Conservation (phyloP, 2,888 invertebrate species). For the Trichopria drosophilae region DNA sequence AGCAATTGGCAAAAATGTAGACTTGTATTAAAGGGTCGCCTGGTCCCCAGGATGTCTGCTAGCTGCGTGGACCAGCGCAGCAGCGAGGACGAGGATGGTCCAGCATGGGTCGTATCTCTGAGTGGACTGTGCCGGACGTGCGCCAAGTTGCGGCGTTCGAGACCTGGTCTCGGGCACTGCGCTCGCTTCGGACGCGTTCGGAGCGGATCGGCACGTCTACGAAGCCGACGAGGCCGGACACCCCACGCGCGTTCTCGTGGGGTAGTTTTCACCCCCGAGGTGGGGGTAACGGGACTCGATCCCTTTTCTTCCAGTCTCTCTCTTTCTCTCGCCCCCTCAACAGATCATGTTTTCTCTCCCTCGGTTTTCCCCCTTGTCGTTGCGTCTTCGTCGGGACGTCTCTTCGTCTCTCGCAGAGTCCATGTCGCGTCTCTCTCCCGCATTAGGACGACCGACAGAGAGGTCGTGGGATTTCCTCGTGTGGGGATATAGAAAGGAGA, state of each 20-base stretch:
- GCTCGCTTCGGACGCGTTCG: slow-evolving; percentile 55
- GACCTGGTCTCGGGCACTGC: slow-evolving; percentile 56
- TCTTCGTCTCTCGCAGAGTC: slow-evolving; percentile 9
- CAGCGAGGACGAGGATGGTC: slow-evolving; percentile 55
- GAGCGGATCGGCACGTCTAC: slow-evolving; percentile 44
- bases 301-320: slow-evolving; percentile 16
- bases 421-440: slow-evolving; percentile 11
- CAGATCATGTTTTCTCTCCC: slow-evolving; percentile 18
- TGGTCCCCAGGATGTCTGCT: too few relatives aligned
- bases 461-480: neutral
- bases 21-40: slow-evolving; percentile 23
- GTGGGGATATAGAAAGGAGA: neutral
- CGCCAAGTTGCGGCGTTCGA: slow-evolving; percentile 52
- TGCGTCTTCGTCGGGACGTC: slow-evolving; percentile 22
- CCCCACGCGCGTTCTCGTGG: slow-evolving; percentile 46
- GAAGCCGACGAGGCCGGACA: slow-evolving; percentile 46
- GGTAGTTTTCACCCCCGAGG: slow-evolving; percentile 51
- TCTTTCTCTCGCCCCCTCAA: slow-evolving; percentile 27
- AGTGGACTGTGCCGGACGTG: slow-evolving; percentile 59
- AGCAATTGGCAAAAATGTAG: neutral
- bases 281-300: slow-evolving; percentile 46
- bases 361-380: neutral
- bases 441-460: neutral
- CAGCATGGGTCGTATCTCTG: slow-evolving; percentile 59
- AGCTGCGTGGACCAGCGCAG: slow-evolving; percentile 38